Evolutionary conservation across 1,140 invertebrate species (phyloP), one percentile per base, ranked within the genome.

Genomic region (Chlorops oryzae): DNA sequence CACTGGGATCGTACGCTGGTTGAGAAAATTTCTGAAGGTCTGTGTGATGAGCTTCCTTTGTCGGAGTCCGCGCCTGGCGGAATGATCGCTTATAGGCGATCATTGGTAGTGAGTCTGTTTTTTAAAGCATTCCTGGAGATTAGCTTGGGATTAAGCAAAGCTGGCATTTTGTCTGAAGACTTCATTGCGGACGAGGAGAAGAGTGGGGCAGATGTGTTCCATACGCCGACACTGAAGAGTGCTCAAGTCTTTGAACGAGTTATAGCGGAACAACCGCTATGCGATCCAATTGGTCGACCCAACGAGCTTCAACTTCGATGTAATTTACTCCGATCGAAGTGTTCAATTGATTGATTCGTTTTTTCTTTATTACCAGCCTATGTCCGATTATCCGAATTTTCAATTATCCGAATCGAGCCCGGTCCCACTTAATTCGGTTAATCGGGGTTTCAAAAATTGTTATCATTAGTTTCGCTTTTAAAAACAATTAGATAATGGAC

Each of bases 61-160:
- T 69, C 80, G 39, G 81, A 81, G 20, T 80, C 82, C 38, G 90
- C 87, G 38, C 94, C 94, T 2, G 94, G 94, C 40, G 94, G 94
- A 43, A 92, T 93, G 87, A 81, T 88, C 25, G 79, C 83, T 41
- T 97, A 91, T 72, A 76, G 93, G 40, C 79, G 83, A 56, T 84
- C 90, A 1, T 73, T 96, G 4, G 85, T 85, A 3, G 67, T 90
- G 1, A 87, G 92, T 65, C 82, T 98, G 54, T 95, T 97, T 73
- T 95, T 92, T 73, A 94, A 92, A 75, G 89, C 88, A 51, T 96
- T 85, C 63, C 62, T 93, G 20, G 74, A 80, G 43, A 86, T 95
- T 23, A 75, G 71, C 20, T 74, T 81, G 52, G 73, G 76, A 54
- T 69, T 86, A 41, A 65, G 75, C 46, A 74, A 74, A 55, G 50